Evolutionary conservation across 2,888 invertebrate species (phyloP).

Genomic region (Exephanes ischioxanthus): DNA sequence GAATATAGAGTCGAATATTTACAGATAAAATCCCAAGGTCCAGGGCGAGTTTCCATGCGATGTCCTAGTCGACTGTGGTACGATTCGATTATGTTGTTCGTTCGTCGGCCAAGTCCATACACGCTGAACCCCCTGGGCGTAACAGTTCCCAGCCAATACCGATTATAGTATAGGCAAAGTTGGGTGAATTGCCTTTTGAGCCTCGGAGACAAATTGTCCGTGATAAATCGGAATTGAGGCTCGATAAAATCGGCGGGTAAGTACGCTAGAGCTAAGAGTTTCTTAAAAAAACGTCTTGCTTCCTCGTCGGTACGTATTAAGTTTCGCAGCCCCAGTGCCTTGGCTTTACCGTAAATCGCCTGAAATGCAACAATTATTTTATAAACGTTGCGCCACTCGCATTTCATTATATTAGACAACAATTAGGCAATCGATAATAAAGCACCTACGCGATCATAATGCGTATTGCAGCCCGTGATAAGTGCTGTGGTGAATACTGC

Average conservation of each 20-base stretch:
- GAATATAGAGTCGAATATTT: not conserved
- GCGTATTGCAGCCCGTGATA: constrained; percentile 33
- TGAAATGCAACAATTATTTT: constrained; percentile 21
- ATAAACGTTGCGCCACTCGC: not conserved
- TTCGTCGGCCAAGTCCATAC: constrained; percentile 1
- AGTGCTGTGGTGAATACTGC: constrained; percentile 13
- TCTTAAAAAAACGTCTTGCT: not conserved
- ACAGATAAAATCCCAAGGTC: not conserved
- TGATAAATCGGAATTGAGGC: not conserved
- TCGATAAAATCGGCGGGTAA: not conserved
- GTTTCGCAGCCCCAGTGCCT: not conserved
- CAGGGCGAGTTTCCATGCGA: not conserved
- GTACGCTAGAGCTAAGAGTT: constrained; percentile 19
- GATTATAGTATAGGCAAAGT: not conserved
- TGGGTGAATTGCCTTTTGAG: not conserved
- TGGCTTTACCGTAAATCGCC: constrained; percentile 25
- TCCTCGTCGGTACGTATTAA: not conserved
- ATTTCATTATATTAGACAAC: not conserved
- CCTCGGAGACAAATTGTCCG: not conserved
- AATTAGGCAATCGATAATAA: not conserved
- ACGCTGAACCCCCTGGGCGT: constrained; percentile 17
- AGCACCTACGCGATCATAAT: constrained; percentile 30
- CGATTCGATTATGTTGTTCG: too few species aligned
- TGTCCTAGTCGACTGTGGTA: constrained; percentile 14
- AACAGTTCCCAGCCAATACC: constrained; percentile 19